Evolutionary conservation across 2,113 vertebrate genomes (phyloP).

Genomic region (Megaceryle torquata): DNA sequence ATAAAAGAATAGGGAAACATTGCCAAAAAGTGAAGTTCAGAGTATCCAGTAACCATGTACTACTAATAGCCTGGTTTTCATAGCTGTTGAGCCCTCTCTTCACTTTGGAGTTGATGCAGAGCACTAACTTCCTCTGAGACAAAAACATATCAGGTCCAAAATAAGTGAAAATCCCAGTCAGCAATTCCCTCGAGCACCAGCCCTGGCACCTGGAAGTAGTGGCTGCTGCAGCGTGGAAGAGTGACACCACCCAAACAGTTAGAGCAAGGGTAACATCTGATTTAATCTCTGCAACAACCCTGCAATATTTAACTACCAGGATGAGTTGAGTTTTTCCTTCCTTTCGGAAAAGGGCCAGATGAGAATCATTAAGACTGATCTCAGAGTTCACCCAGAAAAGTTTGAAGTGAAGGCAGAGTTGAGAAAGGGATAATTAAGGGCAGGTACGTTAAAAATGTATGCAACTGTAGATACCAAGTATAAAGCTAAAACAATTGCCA

Average conservation of each 20-base stretch:
- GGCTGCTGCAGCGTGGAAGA: neutral
- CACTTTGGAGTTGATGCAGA: neutral
- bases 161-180: neutral
- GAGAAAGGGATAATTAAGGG: neutral
- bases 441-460: fast-evolving
- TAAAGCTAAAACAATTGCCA: neutral
- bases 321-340: neutral
- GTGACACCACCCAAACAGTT: neutral
- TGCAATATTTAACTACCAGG: neutral
- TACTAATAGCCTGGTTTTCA: neutral
- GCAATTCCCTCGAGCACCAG: neutral
- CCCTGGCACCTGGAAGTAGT: neutral
- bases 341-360: neutral
- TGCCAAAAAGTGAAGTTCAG: neutral
- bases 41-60: neutral
- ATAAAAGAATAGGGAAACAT: neutral
- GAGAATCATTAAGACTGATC: neutral
- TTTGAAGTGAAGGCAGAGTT: neutral
- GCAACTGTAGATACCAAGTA: neutral
- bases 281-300: neutral
- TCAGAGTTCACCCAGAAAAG: neutral
- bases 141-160: neutral
- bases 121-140: neutral
- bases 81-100: neutral
- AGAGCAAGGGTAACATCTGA: neutral